Evolutionary conservation across 2,888 invertebrate genomes (phyloP), one percentile per base, ranked within the genome.

Genomic region (Agrotis segetum): DNA sequence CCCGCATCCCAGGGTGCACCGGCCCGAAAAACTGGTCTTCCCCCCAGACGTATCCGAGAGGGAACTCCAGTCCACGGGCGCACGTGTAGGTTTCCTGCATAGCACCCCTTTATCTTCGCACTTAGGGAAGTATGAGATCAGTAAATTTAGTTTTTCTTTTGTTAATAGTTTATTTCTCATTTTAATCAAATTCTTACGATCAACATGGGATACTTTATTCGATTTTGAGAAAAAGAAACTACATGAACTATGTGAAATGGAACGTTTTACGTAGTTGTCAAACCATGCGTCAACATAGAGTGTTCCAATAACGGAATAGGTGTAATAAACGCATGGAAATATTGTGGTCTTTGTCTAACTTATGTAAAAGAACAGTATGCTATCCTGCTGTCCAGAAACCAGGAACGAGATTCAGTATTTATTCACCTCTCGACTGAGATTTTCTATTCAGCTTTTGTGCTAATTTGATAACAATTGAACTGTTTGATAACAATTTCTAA

Each of bases 391-490:
- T 78, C 71, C 1, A 4, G 0, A 0, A 53, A 65, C 44, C 59
- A 7, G 67, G 55, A 83, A 82, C 74, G 59, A 13, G 14, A 17
- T 67, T 53, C 29, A 53, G 24, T 16, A 53, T 73, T 73, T 71
- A 71, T 73, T 74, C 72, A 76, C 68, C 55, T 63, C 59, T 76
- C 17, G 56, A 58, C 72, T 76, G 82, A 67, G 79, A 80, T 87
- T 85, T 86, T 67, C 49, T 81, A 67, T 76, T 72, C 64, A 79
- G 71, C 60, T 82, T 79, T 85, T 84, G 83, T 87, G 78, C 72
- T 83, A 88, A 85, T 86, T 87, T 86, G 88, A 86, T 89, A 88
- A 87, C 84, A 86, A 74, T 79, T 72, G 73, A 69, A 78, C 67
- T 83, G 80, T 85, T 83, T 86, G 82, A 71, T 81, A 80, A 81